phyloP scores from a whole-genome alignment of 2,797 vertebrate species.

The Poecilia wingei region DNA sequence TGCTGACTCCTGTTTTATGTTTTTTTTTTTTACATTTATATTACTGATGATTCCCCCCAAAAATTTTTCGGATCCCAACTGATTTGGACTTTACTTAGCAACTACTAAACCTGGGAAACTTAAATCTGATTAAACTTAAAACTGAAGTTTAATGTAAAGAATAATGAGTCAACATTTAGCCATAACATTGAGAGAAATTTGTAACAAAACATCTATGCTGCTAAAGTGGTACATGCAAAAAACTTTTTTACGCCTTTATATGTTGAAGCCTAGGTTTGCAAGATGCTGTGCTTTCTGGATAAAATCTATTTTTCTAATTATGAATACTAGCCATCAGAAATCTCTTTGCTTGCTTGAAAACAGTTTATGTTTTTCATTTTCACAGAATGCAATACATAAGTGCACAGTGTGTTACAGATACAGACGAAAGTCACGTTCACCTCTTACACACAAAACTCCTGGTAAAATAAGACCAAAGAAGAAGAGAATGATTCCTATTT shows the following conservation, averaged over 20 bases:
- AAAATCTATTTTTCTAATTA: background rate
- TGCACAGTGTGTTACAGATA: background rate
- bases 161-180: too few species aligned
- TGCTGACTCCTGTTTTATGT: background rate
- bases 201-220: too few species aligned
- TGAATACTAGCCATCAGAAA: background rate
- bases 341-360: background rate
- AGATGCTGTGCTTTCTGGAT: background rate
- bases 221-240: background rate
- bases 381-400: slow-evolving; percentile 3
- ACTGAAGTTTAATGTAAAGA: too few species aligned
- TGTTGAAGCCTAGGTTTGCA: background rate
- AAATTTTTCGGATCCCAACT: too few species aligned
- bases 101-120: too few species aligned
- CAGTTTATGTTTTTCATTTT: background rate
- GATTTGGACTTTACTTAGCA: too few species aligned
- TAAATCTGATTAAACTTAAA: too few species aligned
- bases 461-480: background rate
- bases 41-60: background rate
- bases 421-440: background rate
- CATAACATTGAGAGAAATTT: too few species aligned
- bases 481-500: background rate
- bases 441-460: background rate
- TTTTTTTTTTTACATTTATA: background rate
- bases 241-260: background rate